Conservation (phyloP, 2,797 vertebrate genomes). For the Gambelia wislizenii region DNA sequence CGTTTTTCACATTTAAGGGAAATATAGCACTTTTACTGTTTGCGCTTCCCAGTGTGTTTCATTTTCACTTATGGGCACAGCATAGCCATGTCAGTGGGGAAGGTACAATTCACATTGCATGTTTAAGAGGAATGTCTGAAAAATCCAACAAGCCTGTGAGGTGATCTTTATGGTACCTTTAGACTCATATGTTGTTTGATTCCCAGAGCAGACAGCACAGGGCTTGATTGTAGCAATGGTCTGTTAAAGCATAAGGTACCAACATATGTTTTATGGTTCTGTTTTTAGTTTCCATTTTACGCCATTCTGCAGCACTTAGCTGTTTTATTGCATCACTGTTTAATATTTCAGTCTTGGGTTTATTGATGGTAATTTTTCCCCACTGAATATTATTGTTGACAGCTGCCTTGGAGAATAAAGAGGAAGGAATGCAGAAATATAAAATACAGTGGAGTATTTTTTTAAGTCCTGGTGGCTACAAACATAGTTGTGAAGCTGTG, state of each 20-base stretch:
- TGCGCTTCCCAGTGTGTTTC: not conserved
- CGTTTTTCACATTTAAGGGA: not conserved
- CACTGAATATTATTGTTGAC: not conserved
- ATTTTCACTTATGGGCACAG: not conserved
- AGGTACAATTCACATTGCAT: not conserved
- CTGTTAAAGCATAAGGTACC: not conserved
- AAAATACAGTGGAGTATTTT: not conserved
- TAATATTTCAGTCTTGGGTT: not conserved
- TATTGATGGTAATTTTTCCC: not conserved
- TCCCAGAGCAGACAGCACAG: not conserved
- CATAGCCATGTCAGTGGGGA: not conserved
- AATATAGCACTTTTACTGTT: not conserved
- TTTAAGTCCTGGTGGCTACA: not conserved
- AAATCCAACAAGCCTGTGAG: not conserved
- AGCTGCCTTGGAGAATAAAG: not conserved
- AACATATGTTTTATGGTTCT: not conserved
- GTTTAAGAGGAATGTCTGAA: not conserved
- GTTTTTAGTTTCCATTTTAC: not conserved
- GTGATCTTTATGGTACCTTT: not conserved
- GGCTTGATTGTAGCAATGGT: not conserved
- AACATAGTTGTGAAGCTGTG: not conserved
- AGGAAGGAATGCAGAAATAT: not conserved
- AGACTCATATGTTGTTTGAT: not conserved
- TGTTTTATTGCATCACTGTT: not conserved
- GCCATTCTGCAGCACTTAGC: not conserved